Evolutionary conservation across 2,113 vertebrate species (phyloP).

Genomic region (Cyphomyrus discorhynchus): DNA sequence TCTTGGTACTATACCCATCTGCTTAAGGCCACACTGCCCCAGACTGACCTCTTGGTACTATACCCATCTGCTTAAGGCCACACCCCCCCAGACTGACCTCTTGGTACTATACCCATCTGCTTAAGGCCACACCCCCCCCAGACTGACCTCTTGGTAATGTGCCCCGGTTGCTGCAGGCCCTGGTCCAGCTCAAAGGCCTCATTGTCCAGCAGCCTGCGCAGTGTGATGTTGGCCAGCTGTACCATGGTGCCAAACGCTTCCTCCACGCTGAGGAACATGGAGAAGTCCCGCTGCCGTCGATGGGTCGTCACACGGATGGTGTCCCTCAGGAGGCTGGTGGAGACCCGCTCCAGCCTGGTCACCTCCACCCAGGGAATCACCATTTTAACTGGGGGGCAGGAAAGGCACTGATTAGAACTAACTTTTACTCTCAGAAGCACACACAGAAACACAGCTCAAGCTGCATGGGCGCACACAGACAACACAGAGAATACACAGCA

Average conservation of each 20-base stretch:
- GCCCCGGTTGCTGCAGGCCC: constrained; percentile 75
- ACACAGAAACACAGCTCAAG: neutral
- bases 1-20: neutral
- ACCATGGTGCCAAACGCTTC: constrained; percentile 82
- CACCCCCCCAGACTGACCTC: neutral
- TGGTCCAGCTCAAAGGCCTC: constrained; percentile 82
- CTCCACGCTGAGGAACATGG: constrained; percentile 82
- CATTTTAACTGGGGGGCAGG: constrained; percentile 73
- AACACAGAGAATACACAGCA: neutral
- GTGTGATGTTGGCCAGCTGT: constrained; percentile 84
- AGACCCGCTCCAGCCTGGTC: constrained; percentile 80
- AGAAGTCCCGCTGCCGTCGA: constrained; percentile 82
- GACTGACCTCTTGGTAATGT: constrained; percentile 82
- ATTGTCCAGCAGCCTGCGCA: constrained; percentile 86
- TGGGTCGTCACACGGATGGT: constrained; percentile 74
- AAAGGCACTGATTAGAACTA: neutral
- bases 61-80: neutral
- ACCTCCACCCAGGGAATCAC: constrained; percentile 88
- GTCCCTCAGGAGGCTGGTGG: constrained; percentile 78
- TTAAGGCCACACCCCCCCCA: neutral
- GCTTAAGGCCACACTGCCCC: neutral
- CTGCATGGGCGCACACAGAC: neutral
- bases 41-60: neutral
- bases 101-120: neutral
- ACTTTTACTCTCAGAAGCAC: neutral